Percentiles rank a stretch among this genome's conserved stretches.
Evolutionary conservation across 1,140 invertebrate genomes (phyloP).

Genomic region (Ericerus pela): DNA sequence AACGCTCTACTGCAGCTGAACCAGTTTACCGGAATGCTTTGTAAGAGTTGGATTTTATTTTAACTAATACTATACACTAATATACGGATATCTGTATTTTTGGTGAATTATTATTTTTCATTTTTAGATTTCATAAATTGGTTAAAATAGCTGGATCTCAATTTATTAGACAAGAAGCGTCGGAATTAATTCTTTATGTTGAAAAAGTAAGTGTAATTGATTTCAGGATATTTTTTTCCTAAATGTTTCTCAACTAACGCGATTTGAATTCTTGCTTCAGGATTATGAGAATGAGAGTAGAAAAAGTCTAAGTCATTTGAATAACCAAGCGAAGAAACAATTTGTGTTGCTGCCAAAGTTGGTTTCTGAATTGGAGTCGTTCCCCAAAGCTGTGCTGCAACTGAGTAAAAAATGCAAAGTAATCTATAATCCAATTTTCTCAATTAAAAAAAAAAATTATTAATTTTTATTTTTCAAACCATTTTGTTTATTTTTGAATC

Average conservation of each 20-base stretch:
- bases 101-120: slow-evolving; percentile 2
- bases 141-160: slow-evolving; percentile 22
- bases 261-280: slow-evolving; percentile 22
- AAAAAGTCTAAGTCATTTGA: slow-evolving; percentile 17
- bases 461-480: background rate
- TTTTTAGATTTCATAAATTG: slow-evolving; percentile 22
- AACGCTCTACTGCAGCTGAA: slow-evolving; percentile 15
- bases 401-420: slow-evolving; percentile 24
- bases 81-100: background rate
- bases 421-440: background rate
- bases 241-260: too few relatives aligned
- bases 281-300: slow-evolving; percentile 22
- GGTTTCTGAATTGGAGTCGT: slow-evolving; percentile 24
- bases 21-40: slow-evolving; percentile 20
- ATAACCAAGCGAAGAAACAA: slow-evolving; percentile 21
- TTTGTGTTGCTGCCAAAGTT: slow-evolving; percentile 21
- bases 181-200: background rate
- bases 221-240: too few relatives aligned
- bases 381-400: slow-evolving; percentile 22
- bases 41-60: slow-evolving; percentile 12
- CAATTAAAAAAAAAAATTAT: background rate
- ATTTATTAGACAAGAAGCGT: slow-evolving; percentile 20
- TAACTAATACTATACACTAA: background rate
- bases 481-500: too few relatives aligned
- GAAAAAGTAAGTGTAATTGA: background rate